phyloP scores from a whole-genome alignment of 2,797 vertebrate genomes.

The Ateles fusciceps region DNA sequence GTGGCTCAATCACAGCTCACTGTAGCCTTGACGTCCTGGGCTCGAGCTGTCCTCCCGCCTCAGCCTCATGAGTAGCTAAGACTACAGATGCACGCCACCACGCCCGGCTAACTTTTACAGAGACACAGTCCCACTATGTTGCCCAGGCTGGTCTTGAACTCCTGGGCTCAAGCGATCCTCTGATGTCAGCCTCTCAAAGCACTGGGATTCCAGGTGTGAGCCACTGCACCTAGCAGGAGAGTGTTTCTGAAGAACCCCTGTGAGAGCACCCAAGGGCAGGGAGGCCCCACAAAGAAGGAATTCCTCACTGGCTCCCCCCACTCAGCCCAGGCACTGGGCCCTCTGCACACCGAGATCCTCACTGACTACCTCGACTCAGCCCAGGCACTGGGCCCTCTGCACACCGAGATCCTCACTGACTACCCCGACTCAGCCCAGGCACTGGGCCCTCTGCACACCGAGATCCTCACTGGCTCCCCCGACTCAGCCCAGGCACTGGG shows the following conservation, averaged over 20 bases:
- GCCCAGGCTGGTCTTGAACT: neutral
- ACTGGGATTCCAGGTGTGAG: no score
- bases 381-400: neutral
- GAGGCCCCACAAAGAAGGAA: fast-evolving
- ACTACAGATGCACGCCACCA: neutral
- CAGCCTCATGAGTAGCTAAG: neutral
- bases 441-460: neutral
- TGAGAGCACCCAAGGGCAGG: neutral
- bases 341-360: neutral
- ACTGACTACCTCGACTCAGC: no score
- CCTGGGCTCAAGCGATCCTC: neutral
- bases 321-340: neutral
- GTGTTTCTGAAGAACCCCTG: no score
- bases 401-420: no score
- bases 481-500: neutral
- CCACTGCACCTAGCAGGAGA: neutral
- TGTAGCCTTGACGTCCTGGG: neutral
- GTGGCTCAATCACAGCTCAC: neutral
- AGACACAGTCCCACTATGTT: neutral
- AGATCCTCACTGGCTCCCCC: no score
- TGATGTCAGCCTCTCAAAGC: neutral
- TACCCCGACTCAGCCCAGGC: neutral
- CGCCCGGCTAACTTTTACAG: neutral
- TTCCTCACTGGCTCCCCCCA: no score
- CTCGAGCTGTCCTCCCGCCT: neutral